phyloP scores from a whole-genome alignment of 2,113 vertebrate species.

The Albula glossodonta region DNA sequence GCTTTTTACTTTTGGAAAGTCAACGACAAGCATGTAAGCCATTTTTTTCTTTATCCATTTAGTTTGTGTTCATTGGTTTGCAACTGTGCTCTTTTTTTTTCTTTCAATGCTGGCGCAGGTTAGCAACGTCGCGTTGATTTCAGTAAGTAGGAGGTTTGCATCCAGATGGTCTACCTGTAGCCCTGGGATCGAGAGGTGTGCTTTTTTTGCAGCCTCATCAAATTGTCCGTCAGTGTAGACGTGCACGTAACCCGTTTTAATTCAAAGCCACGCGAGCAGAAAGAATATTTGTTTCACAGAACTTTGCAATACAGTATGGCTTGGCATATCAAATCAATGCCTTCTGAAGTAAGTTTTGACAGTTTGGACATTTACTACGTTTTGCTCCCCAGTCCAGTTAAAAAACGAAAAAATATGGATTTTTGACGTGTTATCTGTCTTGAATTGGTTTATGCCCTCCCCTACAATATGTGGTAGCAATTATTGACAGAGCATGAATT shows the following conservation, averaged over 20 bases:
- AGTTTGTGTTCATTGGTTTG: background rate
- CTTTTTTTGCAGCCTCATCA: background rate
- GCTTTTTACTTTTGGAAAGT: conserved; percentile 89
- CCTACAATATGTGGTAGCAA: background rate
- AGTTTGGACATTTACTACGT: background rate
- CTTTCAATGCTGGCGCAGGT: background rate
- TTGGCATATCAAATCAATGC: background rate
- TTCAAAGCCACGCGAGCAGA: background rate
- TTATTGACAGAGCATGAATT: background rate
- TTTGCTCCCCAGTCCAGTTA: background rate
- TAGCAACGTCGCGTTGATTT: background rate
- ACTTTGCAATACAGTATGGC: background rate
- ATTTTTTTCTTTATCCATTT: background rate
- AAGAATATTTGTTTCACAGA: background rate
- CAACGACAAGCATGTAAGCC: conserved; percentile 80
- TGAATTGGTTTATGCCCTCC: background rate
- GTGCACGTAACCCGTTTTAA: background rate
- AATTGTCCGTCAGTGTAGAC: background rate
- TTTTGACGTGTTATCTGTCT: background rate
- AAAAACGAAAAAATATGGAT: background rate
- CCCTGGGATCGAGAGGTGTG: conserved; percentile 38
- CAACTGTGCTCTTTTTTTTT: background rate
- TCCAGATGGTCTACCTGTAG: conserved; percentile 30
- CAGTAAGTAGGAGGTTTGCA: background rate
- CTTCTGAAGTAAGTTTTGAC: background rate